phyloP scores from a whole-genome alignment of 2,888 invertebrate genomes.

The Hedychridium roseum region DNA sequence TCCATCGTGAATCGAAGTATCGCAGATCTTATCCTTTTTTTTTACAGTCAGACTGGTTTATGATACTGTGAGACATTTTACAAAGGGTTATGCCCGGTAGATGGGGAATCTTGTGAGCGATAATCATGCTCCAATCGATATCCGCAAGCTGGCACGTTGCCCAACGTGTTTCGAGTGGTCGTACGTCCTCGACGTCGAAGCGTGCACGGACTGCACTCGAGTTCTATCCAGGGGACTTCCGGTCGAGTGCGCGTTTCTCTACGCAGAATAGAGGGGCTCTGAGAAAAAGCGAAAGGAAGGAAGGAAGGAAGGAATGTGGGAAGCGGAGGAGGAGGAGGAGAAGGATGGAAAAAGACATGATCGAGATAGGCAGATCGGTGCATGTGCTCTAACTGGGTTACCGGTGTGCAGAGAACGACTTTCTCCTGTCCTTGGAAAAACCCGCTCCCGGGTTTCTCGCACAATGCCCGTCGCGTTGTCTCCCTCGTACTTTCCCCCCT shows the following conservation, averaged over 20 bases:
- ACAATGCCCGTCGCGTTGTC: slow-evolving; percentile 13
- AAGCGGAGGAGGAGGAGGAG: too few species aligned
- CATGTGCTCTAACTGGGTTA: slow-evolving; percentile 42
- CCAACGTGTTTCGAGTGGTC: too few species aligned
- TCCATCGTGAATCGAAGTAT: too few species aligned
- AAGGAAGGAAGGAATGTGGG: not conserved
- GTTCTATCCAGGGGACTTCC: too few species aligned
- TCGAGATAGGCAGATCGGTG: slow-evolving; percentile 27
- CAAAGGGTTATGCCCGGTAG: too few species aligned
- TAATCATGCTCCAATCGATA: slow-evolving; percentile 11
- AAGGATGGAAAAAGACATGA: slow-evolving; percentile 20
- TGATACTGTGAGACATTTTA: too few species aligned
- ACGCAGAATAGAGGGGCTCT: slow-evolving; percentile 11
- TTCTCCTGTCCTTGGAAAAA: slow-evolving; percentile 45
- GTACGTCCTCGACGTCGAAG: too few species aligned
- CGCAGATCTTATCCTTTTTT: too few species aligned
- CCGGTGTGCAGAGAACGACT: slow-evolving; percentile 27
- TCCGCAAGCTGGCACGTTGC: slow-evolving; percentile 9
- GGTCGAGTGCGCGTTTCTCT: slow-evolving; percentile 26
- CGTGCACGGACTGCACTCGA: too few species aligned
- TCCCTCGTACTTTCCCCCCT: slow-evolving; percentile 6
- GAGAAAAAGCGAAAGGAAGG: slow-evolving; percentile 6
- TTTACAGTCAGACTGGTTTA: too few species aligned
- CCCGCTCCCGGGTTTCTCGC: slow-evolving; percentile 9
- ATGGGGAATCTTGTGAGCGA: too few species aligned